These are phyloP conservation scores for Cantharis lateralis DNA, from an alignment of 2,888 invertebrate genomes.

Conservation along the genomic window DNA sequence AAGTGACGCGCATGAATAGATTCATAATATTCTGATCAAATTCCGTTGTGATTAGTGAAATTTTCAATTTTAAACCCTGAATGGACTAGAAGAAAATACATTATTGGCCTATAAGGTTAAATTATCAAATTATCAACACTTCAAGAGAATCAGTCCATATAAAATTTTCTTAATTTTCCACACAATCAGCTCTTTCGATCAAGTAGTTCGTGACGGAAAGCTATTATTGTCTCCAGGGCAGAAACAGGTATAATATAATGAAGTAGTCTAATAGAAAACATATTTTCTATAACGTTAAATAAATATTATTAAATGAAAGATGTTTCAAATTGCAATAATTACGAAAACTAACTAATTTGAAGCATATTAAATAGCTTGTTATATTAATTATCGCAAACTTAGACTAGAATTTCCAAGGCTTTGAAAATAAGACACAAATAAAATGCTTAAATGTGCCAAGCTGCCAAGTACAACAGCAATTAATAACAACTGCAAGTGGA, in stretches of 20 bases:
- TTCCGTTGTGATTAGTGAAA: too few relatives aligned
- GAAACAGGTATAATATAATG: background rate
- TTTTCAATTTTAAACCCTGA: too few relatives aligned
- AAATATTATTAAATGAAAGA: background rate
- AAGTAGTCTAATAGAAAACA: background rate
- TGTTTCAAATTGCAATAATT: background rate
- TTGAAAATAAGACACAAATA: background rate
- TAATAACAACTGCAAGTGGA: background rate
- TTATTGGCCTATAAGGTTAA: too few relatives aligned
- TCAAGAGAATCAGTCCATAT: background rate
- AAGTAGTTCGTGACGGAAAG: background rate
- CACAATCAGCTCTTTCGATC: background rate
- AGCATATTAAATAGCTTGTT: background rate
- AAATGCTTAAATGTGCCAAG: background rate
- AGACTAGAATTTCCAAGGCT: background rate
- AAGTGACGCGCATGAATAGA: too few relatives aligned
- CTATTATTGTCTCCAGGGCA: background rate
- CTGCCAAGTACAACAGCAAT: background rate
- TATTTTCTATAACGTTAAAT: background rate
- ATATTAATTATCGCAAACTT: background rate
- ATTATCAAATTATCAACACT: background rate
- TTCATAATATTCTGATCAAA: too few relatives aligned
- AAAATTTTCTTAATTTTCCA: background rate
- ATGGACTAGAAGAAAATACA: too few relatives aligned
- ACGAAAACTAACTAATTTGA: background rate